A percentile compares a stretch with the other conserved stretches of the same genome.
phyloP scores from a whole-genome alignment of 2,113 vertebrate genomes.

The Hirundichthys speculiger region DNA sequence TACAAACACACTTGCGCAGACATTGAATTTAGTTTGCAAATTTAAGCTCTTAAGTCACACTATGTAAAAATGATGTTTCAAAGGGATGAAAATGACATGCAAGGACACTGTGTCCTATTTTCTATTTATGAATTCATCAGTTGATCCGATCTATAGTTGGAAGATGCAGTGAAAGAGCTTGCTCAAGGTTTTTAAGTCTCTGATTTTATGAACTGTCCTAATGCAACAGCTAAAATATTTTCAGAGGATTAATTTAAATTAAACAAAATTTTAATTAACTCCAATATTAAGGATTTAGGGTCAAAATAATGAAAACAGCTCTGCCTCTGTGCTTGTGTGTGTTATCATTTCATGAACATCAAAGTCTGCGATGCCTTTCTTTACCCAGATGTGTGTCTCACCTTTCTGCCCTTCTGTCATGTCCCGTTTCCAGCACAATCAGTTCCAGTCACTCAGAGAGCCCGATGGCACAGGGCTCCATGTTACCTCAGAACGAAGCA shows the following conservation, averaged over 20 bases:
- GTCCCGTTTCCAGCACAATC: slow-evolving; percentile 61
- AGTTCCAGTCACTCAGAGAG: slow-evolving; percentile 88
- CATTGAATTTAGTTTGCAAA: slow-evolving; percentile 38
- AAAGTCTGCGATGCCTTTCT: too few relatives aligned
- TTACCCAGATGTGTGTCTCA: background rate
- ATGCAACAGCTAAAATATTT: background rate
- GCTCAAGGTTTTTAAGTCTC: background rate
- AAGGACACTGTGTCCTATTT: slow-evolving; percentile 55
- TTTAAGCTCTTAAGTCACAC: slow-evolving; percentile 45
- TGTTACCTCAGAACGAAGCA: slow-evolving; percentile 89
- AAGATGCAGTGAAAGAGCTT: slow-evolving; percentile 1
- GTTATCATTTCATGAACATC: too few relatives aligned
- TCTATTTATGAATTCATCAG: slow-evolving; percentile 32
- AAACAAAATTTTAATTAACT: too few relatives aligned
- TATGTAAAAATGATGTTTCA: slow-evolving; percentile 24
- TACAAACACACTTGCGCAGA: slow-evolving; percentile 10
- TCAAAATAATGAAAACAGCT: too few relatives aligned
- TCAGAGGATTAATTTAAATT: background rate
- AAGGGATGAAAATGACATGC: slow-evolving; percentile 24
- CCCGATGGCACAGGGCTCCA: slow-evolving; percentile 67
- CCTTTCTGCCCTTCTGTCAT: background rate
- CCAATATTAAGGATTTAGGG: too few relatives aligned
- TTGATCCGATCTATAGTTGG: slow-evolving; percentile 9
- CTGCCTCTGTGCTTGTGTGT: too few relatives aligned
- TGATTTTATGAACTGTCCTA: background rate